A percentile compares a stretch with the other conserved stretches of the same genome.
Conservation (phyloP, 2,888 invertebrate species). For the Trissoscelio sp. region DNA sequence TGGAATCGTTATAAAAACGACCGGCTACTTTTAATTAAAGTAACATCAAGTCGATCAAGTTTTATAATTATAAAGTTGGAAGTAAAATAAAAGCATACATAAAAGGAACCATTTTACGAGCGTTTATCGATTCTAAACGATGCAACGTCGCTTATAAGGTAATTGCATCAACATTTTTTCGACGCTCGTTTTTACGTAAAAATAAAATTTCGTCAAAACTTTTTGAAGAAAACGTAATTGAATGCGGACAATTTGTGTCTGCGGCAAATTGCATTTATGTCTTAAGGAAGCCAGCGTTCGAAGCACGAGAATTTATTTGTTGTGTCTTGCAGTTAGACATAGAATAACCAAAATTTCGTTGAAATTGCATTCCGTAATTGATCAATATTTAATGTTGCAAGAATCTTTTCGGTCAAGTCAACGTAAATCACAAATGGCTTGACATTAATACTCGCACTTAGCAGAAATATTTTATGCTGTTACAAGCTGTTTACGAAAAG, state of each 20-base stretch:
- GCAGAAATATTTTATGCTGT: slow-evolving; percentile 31
- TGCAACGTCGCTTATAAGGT: background rate
- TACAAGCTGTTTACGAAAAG: slow-evolving; percentile 46
- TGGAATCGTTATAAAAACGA: background rate
- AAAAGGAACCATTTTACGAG: background rate
- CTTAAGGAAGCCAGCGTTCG: background rate
- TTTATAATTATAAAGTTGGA: background rate
- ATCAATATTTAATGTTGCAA: slow-evolving; percentile 17
- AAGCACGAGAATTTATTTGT: slow-evolving; percentile 1
- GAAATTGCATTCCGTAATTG: slow-evolving; percentile 10
- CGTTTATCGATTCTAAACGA: background rate
- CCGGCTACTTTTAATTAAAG: background rate
- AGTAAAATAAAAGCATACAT: background rate
- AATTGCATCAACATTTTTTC: background rate
- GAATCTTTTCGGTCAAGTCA: background rate
- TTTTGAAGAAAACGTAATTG: background rate
- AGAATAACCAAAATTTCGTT: slow-evolving; percentile 10
- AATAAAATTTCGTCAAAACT: background rate
- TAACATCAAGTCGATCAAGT: background rate
- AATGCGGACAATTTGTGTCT: background rate
- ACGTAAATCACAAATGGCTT: slow-evolving; percentile 22
- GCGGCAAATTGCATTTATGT: background rate
- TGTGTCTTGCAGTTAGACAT: background rate
- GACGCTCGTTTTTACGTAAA: background rate
- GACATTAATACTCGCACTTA: slow-evolving; percentile 32